phyloP scores from a whole-genome alignment of 1,140 invertebrate species.

The Bombus soroeensis region DNA sequence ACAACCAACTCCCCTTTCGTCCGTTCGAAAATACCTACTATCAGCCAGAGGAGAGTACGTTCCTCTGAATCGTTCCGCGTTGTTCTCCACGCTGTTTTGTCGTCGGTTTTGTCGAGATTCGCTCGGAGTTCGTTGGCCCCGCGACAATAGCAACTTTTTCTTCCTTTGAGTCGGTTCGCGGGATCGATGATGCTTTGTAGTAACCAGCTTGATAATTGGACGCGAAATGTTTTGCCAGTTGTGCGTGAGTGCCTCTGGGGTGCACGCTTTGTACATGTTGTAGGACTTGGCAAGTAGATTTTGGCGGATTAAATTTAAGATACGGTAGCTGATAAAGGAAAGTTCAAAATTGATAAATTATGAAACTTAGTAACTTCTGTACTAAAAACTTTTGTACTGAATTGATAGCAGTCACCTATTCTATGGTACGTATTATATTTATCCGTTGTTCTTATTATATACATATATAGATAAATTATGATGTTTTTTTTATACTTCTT shows the following conservation, averaged over 20 bases:
- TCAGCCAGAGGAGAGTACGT: background rate
- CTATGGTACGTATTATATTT: no score
- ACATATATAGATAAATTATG: no score
- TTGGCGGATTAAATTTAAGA: background rate
- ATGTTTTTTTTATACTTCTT: no score
- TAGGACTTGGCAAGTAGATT: background rate
- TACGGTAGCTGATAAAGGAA: background rate
- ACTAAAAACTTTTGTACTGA: no score
- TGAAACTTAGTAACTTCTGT: no score
- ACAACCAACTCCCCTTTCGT: slow-evolving; percentile 16
- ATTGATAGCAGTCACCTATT: no score
- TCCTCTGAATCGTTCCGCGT: slow-evolving; percentile 9
- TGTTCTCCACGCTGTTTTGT: slow-evolving; percentile 3
- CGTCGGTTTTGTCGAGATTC: background rate
- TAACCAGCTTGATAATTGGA: background rate
- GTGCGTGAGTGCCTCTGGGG: background rate
- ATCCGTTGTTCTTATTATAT: no score
- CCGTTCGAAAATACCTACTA: slow-evolving; percentile 17
- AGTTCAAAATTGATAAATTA: no score
- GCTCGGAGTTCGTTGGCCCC: slow-evolving; percentile 2
- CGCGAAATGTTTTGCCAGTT: background rate
- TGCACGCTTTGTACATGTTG: background rate
- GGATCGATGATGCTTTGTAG: background rate
- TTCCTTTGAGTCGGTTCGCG: background rate
- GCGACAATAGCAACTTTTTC: background rate